A percentile compares a stretch with the other conserved stretches of the same genome.
Evolutionary conservation across 2,113 vertebrate genomes (phyloP).

Genomic region (Camelus dromedarius): DNA sequence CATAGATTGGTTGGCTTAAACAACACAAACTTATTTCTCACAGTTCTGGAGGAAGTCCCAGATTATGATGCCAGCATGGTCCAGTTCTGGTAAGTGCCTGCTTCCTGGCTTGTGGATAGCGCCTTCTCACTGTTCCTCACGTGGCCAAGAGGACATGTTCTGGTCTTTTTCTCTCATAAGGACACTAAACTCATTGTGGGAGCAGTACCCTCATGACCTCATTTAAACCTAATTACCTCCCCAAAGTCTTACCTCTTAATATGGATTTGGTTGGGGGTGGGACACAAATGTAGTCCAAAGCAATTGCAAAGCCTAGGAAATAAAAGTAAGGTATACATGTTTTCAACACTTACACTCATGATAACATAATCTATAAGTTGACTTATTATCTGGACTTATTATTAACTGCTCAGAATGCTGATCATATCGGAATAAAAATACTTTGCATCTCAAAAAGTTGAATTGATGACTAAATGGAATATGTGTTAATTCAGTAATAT

Average conservation of each 20-base stretch:
- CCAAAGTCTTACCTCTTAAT: background rate
- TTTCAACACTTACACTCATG: background rate
- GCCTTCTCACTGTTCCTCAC: background rate
- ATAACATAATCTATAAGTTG: background rate
- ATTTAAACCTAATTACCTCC: background rate
- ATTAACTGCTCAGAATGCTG: background rate
- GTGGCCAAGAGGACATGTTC: background rate
- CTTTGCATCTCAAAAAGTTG: background rate
- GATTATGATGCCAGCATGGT: background rate
- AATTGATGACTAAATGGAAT: background rate
- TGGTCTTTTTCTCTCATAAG: background rate
- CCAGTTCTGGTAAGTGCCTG: background rate
- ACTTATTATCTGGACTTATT: background rate
- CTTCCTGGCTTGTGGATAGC: background rate
- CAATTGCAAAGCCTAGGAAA: background rate
- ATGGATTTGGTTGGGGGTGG: background rate
- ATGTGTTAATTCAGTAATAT: background rate
- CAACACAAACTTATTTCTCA: background rate
- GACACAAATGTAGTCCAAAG: background rate
- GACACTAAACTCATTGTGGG: background rate
- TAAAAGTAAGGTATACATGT: background rate
- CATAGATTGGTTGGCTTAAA: background rate
- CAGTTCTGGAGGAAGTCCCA: background rate
- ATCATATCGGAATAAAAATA: background rate
- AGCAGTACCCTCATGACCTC: no score